phyloP scores from a whole-genome alignment of 37 sponge, comb jelly and placozoan genomes.

The Beroe forskalii region DNA sequence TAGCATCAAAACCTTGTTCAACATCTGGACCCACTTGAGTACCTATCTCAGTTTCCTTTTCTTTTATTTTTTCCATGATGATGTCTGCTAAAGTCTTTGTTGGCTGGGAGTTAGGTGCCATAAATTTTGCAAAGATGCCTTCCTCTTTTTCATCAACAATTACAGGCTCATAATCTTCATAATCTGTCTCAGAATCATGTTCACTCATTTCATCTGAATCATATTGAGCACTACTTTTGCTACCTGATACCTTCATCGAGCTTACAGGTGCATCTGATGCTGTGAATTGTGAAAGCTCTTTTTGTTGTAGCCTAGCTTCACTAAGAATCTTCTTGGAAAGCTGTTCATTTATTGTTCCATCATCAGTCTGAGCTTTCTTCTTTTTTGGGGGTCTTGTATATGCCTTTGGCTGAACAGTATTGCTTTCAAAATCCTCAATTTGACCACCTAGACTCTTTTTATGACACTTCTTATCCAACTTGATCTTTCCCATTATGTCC shows the following conservation, averaged over 20 bases:
- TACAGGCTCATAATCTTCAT: slow-evolving; percentile 62
- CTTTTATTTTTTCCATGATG: slow-evolving; percentile 86
- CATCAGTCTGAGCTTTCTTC: not conserved
- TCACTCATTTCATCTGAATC: slow-evolving; percentile 45
- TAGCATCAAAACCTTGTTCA: slow-evolving; percentile 71
- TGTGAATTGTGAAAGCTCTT: not conserved
- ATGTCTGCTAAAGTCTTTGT: slow-evolving; percentile 81
- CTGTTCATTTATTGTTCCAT: not conserved
- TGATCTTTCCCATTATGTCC: slow-evolving; percentile 43
- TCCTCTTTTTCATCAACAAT: slow-evolving; percentile 81
- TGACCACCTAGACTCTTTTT: slow-evolving; percentile 23
- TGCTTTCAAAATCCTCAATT: slow-evolving; percentile 29
- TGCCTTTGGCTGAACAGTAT: slow-evolving; percentile 34
- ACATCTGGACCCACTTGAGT: slow-evolving; percentile 58
- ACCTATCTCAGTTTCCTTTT: slow-evolving; percentile 84
- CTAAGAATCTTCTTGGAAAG: slow-evolving; percentile 30
- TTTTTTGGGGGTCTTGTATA: slow-evolving; percentile 53
- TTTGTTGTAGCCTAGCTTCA: slow-evolving; percentile 28
- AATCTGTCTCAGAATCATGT: slow-evolving; percentile 66
- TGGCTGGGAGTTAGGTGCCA: slow-evolving; percentile 69
- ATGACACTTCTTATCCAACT: slow-evolving; percentile 46
- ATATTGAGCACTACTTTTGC: not conserved
- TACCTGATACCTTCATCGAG: not conserved
- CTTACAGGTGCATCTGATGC: too few species aligned
- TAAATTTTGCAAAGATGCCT: slow-evolving; percentile 75